phyloP scores from a whole-genome alignment of 2,888 invertebrate species.

The Sericinus montela region DNA sequence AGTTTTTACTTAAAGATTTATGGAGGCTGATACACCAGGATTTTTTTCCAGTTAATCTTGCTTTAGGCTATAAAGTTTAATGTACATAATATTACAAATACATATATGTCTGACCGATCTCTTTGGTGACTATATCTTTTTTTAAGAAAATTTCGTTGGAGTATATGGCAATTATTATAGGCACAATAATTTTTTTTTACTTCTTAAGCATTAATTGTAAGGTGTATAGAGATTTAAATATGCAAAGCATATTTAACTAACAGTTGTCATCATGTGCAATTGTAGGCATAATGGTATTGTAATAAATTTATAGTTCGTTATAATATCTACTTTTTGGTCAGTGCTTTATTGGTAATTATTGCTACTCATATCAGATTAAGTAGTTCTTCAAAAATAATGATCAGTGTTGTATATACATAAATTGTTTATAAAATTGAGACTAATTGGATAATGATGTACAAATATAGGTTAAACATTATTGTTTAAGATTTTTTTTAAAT shows the following conservation, averaged over 20 bases:
- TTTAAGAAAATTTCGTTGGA: too few species aligned
- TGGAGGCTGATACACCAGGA: too few species aligned
- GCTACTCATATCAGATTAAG: not conserved
- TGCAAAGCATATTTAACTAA: constrained; percentile 25
- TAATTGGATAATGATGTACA: constrained; percentile 34
- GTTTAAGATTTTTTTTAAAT: constrained; percentile 26
- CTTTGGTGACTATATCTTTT: too few species aligned
- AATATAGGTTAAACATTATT: constrained; percentile 21
- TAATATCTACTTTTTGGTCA: not conserved
- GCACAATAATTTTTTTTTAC: too few species aligned
- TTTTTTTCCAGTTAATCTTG: too few species aligned
- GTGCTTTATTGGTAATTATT: not conserved
- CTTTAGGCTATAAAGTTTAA: too few species aligned
- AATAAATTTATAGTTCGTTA: not conserved
- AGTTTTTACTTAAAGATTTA: too few species aligned
- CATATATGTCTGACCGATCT: too few species aligned
- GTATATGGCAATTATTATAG: too few species aligned
- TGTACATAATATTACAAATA: too few species aligned
- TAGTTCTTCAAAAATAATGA: not conserved
- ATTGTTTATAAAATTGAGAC: constrained; percentile 15
- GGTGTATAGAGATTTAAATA: constrained; percentile 12
- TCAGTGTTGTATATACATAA: constrained; percentile 15
- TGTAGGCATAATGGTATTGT: not conserved
- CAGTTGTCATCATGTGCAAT: constrained; percentile 11
- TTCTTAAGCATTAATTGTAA: too few species aligned